These are phyloP conservation scores for Pelecanoides urinatrix DNA, from an alignment of 2,113 vertebrate genomes.

Conservation along the genomic window DNA sequence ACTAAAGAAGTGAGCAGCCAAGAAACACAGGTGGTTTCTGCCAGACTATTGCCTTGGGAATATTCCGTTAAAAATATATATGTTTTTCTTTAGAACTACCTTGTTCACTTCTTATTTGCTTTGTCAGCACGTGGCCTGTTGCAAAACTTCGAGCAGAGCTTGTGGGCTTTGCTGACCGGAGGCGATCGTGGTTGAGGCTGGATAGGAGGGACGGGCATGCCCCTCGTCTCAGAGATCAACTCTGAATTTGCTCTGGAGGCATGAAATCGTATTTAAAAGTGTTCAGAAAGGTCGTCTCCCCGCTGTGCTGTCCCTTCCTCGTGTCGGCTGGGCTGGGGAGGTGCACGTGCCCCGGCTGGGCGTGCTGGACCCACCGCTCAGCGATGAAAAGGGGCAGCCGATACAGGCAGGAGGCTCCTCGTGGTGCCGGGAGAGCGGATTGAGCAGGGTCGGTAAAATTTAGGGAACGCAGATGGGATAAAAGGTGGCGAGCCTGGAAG, in stretches of 20 bases:
- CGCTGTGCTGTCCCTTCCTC: fast-evolving
- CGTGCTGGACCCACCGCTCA: background rate
- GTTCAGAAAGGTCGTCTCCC: background rate
- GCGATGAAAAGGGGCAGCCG: background rate
- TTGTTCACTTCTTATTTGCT: background rate
- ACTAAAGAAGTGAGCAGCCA: background rate
- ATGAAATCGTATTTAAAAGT: background rate
- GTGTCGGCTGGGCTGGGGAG: background rate
- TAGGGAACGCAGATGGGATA: background rate
- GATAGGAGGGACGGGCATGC: background rate
- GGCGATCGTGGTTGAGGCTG: background rate
- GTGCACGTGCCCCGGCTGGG: fast-evolving
- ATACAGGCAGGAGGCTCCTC: background rate
- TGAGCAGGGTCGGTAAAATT: background rate
- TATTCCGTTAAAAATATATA: fast-evolving
- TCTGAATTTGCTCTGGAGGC: background rate
- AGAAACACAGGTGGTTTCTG: background rate
- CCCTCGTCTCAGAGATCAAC: too few relatives aligned
- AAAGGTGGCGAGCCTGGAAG: background rate
- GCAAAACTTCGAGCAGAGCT: background rate
- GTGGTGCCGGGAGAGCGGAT: background rate
- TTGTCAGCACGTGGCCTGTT: background rate
- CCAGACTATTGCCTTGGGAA: background rate
- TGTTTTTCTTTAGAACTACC: background rate
- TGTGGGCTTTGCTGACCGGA: background rate